Base-by-base conservation (phyloP, 2,113 vertebrate species). In the Cavia porcellus region DNA sequence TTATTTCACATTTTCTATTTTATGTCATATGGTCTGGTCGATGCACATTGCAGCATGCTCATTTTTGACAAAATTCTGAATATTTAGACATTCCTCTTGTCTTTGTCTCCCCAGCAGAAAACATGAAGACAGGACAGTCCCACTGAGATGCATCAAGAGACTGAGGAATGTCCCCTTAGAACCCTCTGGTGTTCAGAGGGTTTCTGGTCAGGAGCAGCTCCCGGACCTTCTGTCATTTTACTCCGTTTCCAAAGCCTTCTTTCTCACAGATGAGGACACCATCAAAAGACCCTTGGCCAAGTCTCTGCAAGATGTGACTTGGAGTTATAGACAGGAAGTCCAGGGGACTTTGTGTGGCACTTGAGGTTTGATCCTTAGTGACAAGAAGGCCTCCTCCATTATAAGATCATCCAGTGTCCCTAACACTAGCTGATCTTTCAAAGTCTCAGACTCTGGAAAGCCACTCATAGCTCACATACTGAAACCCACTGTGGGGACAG, bases 1-100 rank as follows among this genome's bases (percentile, higher is more conserved):
- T 9, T 9, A 19, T 9, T 47, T 15, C 24, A 8, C 7, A 13
- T 25, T 77, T 45, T 22, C 5, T 55, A 4, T 4, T 79, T 42
- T 11, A 52, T 14, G 20, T 4, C 32, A 17, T 32, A 38, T 4
- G 3, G 11, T n/a, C 4, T 32, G 55, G 64, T 7, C 70, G 17
- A 25, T 0, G 2, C 0, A 3, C 68, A 4, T 19, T 6, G 52
- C 38, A n/a, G n/a, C 32, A 11, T 1, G 11, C 7, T 87, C 7
- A 77, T 24, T 61, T 19, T 12, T 25, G 57, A 52, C 5, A 61
- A 57, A 72, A 57, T 2, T 6, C 20, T 35, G 32, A 68, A 1
- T 30, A 20, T 28, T n/a, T 32, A 25, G 1, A 13, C n/a, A 47
- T 19, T 81, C 1, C 0, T 12, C n/a, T n/a, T 57, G 52, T 50